These are phyloP conservation scores for Cariama cristata DNA, from an alignment of 2,113 vertebrate genomes.

Conservation along the genomic window DNA sequence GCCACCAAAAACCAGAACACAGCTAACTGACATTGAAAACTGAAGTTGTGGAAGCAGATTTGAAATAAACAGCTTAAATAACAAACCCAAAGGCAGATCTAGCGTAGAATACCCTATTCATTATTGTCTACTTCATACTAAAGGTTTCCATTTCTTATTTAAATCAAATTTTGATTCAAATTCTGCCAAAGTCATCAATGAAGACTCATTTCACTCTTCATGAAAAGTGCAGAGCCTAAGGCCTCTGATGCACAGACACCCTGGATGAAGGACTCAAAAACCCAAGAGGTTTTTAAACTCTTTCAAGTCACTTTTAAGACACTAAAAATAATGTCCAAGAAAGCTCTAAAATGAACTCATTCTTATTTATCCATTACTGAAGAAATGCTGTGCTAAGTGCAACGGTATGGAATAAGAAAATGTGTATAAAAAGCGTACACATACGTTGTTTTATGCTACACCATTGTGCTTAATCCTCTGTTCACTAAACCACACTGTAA, in stretches of 20 bases:
- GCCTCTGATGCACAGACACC: background rate
- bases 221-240: background rate
- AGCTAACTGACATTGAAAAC: fast-evolving
- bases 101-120: background rate
- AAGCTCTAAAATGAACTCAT: background rate
- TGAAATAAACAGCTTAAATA: background rate
- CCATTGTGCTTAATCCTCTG: background rate
- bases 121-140: background rate
- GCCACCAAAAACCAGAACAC: background rate
- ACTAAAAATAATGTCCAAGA: background rate
- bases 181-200: background rate
- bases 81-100: background rate
- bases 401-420: background rate
- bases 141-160: background rate
- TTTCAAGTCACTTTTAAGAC: background rate
- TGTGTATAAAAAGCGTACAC: background rate
- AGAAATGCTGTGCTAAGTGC: background rate
- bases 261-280: background rate
- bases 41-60: background rate
- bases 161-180: background rate
- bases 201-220: background rate
- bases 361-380: background rate
- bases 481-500: background rate
- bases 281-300: background rate
- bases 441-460: background rate